Evolutionary conservation across 2,113 vertebrate genomes (phyloP), one percentile per base, ranked within the genome.

Genomic region (Seriola quinqueradiata): DNA sequence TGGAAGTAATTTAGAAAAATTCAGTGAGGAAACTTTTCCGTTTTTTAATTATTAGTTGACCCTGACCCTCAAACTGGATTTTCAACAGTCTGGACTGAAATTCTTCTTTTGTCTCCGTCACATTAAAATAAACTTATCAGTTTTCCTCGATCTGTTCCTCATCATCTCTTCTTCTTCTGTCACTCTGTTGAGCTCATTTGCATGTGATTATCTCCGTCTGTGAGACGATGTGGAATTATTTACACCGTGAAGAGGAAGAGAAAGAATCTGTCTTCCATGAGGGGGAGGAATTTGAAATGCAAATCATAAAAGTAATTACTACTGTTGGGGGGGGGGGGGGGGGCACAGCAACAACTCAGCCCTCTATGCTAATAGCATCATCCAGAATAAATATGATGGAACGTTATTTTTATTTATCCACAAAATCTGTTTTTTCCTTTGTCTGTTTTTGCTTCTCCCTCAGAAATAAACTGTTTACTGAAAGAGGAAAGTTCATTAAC

Each of bases 201-300:
- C 92, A 93, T 93, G 65, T 90, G 67, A 86, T 93, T 92, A 93
- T 84, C 66, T 19, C 48, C 55, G 55, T 64, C 76, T 76, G 66
- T 74, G 68, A 60, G 60, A 72, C 44, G 0, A 85, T 36, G 50
- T 50, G 74, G 67, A 85, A 72, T 88, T 70, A 88, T 80, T 87
- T 67, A 50, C 59, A 48, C 40, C 2, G 42, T 66, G 82, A 42
- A 32, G 52, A 68, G 17, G 40, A 70, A 64, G 42, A 50, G 48
- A 50, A 48, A 46, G 44, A 75, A 79, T 88, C 81, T 71, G 54
- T 78, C 70, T 84, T 81, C 73, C 46, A 28, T n/a, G 46, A 70
- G 71, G 50, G 65, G 66, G 76, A 80, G 40, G 0, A 84, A 92
- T 92, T 77, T 90, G 74, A 91, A 92, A 90, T 90, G 85, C 85